Base-by-base conservation (phyloP, 2,113 vertebrate species). In the Thryonomys swinderianus region DNA sequence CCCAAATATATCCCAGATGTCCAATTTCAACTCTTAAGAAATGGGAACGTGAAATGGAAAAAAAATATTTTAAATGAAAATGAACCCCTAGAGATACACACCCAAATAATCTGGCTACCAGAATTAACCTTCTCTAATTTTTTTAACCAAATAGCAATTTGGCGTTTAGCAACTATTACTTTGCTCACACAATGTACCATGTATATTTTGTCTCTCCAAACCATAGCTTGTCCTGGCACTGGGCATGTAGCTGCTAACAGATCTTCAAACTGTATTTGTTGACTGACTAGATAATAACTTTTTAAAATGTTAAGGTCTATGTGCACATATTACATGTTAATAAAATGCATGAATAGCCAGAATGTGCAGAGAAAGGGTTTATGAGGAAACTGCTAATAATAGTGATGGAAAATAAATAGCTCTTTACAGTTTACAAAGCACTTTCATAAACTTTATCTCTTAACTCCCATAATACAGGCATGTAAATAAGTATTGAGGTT, bases 1-100 rank as follows among this genome's bases (percentile, higher is more conserved):
- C 5, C 64, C 59, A 94, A 87, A 96, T 90, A 67, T 25, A 93
- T 95, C 93, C 89, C 74, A 87, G 79, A 93, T 91, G 92, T 96
- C 83, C 14, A 53, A 74, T 90, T 69, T 40, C 18, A 27, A 62
- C 69, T 92, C 94, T 81, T 88, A 93, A 95, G 51, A 86, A 89
- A 71, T 10, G 7, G 21, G 51, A 71, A 86, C 45, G 32, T 5
- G 1, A 80, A 71, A 91, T 62, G 48, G 66, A 64, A 86, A 94
- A n/a, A 92, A 86, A 67, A 12, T 34, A 64, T 67, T 79, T 80
- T 20, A 64, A 93, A 88, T 48, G 45, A 87, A 93, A 94, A 88
- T 30, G 21, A 93, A 93, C 64, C 42, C 45, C 18, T 48, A 61
- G 78, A 67, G 48, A 23, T 78, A 37, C 1, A 0, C 45, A 3